phyloP scores from a whole-genome alignment of 2,888 invertebrate species.

The Protonemura montana region DNA sequence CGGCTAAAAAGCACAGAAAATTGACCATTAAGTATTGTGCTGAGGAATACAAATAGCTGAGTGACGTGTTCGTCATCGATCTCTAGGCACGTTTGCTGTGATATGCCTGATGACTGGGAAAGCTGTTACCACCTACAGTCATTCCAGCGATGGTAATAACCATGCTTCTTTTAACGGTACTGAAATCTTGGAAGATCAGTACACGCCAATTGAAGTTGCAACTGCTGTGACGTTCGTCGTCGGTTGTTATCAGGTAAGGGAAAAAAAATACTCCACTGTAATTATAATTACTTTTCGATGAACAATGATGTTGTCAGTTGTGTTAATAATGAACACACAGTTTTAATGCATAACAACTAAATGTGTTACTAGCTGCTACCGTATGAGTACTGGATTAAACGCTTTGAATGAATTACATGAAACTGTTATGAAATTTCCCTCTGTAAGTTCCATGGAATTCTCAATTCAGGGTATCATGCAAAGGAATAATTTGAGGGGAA shows the following conservation, averaged over 20 bases:
- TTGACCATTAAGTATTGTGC: background rate
- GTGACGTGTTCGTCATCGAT: background rate
- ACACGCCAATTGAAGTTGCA: conserved; percentile 73
- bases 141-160: background rate
- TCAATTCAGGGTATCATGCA: too few relatives aligned
- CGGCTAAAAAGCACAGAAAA: background rate
- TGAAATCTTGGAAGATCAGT: conserved; percentile 46
- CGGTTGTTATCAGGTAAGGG: conserved; percentile 74
- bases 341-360: too few relatives aligned
- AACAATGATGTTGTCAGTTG: too few relatives aligned
- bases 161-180: background rate
- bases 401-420: too few relatives aligned
- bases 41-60: background rate
- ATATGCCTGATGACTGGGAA: conserved; percentile 91
- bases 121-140: conserved; percentile 62
- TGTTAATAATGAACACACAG: too few relatives aligned
- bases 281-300: too few relatives aligned
- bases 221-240: conserved; percentile 79
- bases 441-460: too few relatives aligned
- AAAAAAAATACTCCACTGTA: background rate
- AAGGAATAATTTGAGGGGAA: too few relatives aligned
- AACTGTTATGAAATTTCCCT: too few relatives aligned
- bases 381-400: too few relatives aligned
- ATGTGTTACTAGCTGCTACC: too few relatives aligned
- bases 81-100: conserved; percentile 80